Evolutionary conservation across 2,888 invertebrate species (phyloP).

Genomic region (Macrophya alboannulata): DNA sequence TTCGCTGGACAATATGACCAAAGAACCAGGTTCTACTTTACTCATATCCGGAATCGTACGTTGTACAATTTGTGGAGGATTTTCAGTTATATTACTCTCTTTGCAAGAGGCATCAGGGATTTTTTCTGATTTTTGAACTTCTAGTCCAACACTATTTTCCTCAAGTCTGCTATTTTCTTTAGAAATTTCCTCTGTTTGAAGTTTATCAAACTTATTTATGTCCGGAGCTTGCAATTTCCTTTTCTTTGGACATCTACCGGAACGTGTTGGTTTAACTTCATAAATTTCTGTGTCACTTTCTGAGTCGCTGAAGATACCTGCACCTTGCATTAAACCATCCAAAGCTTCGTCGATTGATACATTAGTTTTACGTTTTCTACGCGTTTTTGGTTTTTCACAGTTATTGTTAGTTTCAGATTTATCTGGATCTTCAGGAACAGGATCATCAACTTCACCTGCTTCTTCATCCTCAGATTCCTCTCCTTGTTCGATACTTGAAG

Average conservation of each 20-base stretch:
- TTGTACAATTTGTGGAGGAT: conserved; percentile 61
- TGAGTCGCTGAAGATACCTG: conserved; percentile 60
- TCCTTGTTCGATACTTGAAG: conserved; percentile 76
- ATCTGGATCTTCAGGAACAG: conserved; percentile 35
- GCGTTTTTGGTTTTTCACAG: conserved; percentile 48
- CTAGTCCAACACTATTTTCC: not conserved
- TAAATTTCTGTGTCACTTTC: conserved; percentile 74
- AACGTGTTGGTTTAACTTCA: conserved; percentile 78
- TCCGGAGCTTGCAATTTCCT: conserved; percentile 71
- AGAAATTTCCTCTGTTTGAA: conserved; percentile 46
- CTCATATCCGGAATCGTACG: conserved; percentile 69
- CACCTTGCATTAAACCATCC: conserved; percentile 44
- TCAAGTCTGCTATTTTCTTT: conserved; percentile 54
- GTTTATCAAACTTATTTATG: conserved; percentile 65
- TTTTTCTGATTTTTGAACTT: not conserved
- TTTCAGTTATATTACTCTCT: conserved; percentile 9
- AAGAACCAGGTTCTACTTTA: conserved; percentile 80
- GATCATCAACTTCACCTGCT: conserved; percentile 61
- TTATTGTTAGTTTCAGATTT: conserved; percentile 55
- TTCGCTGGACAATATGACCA: conserved; percentile 81
- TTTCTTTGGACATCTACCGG: conserved; percentile 78
- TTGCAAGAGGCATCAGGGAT: conserved; percentile 62
- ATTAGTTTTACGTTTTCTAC: conserved; percentile 58
- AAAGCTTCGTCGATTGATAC: conserved; percentile 49
- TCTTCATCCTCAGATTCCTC: conserved; percentile 69